Evolutionary conservation across 2,113 vertebrate genomes (phyloP), one percentile per base, ranked within the genome.

Genomic region (Entelurus aequoreus): DNA sequence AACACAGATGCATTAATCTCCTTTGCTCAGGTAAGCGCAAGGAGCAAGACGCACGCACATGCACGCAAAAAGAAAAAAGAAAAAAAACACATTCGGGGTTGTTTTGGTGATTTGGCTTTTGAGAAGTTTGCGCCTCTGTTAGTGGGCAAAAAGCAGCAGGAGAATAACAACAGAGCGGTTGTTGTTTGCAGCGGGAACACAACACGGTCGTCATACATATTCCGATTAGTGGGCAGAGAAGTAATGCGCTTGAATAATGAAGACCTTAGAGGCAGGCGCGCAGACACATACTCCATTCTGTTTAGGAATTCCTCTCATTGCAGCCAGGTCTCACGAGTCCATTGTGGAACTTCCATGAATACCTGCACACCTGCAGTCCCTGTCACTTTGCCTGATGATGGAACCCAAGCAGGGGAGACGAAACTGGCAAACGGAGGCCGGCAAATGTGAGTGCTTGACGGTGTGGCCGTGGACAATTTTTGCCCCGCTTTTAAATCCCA

Each of bases 201-300:
- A 58, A 61, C 16, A 72, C 60, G 68, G 14, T 7, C 59, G 65
- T 77, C 83, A 85, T 84, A 72, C 74, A 81, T 84, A 85, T 84
- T 85, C 76, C 3, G 69, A 87, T 81, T 71, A 78, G 60, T 48
- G 59, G 57, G 71, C 54, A 63, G 66, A 76, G 54, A 73, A 68
- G 42, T 75, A 75, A 78, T 75, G 53, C 62, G 79, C 75, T 76
- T 85, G 81, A 84, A 83, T 85, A 80, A 87, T 84, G 76, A 81
- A 80, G 66, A 64, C 75, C 69, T 85, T 68, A 75, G 83, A 84
- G 76, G 75, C 74, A 44, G 48, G 50, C 63, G 68, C 61, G 66
- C 64, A 71, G 49, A 66, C 68, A 74, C 73, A 83, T 60, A 66
- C 68, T 60, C 77, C 60, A 75, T 82, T 76, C 66, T 78, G 70